These are phyloP conservation scores for Sebastes alutus DNA, from an alignment of 2,797 vertebrate species.

Conservation along the genomic window DNA sequence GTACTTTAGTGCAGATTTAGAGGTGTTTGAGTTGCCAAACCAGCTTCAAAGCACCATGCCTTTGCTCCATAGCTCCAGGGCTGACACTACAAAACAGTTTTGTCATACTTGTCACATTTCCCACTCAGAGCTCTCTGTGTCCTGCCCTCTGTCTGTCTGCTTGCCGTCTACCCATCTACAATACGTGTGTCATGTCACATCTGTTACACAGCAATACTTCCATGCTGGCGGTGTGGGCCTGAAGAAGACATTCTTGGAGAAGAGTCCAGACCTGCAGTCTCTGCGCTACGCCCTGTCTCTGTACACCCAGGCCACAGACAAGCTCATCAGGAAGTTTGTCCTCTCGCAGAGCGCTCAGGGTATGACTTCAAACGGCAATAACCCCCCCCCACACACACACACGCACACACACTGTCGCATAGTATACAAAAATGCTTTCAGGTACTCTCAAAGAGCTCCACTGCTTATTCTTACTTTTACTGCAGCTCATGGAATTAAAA, in stretches of 20 bases:
- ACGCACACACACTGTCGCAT: background rate
- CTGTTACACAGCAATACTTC: slow-evolving; percentile 92
- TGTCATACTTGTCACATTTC: background rate
- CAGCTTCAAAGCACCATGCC: background rate
- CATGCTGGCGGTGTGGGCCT: slow-evolving; percentile 95
- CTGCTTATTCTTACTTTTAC: slow-evolving; percentile 23
- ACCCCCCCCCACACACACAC: background rate
- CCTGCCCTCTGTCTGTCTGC: background rate
- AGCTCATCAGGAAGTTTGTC: slow-evolving; percentile 97
- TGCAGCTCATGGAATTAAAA: slow-evolving; percentile 37
- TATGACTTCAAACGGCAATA: slow-evolving; percentile 62
- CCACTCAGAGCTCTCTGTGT: background rate
- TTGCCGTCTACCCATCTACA: background rate
- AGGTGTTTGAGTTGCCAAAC: slow-evolving; percentile 2
- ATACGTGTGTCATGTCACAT: slow-evolving; percentile 4
- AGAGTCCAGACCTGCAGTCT: slow-evolving; percentile 95
- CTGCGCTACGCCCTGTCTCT: slow-evolving; percentile 95
- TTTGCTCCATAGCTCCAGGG: background rate
- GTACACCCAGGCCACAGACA: slow-evolving; percentile 97
- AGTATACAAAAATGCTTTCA: slow-evolving; percentile 30
- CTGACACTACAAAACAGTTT: background rate
- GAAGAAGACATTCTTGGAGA: slow-evolving; percentile 97
- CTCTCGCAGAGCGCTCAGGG: slow-evolving; percentile 93
- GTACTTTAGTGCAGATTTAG: background rate
- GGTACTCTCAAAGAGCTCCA: slow-evolving; percentile 13